phyloP scores from a whole-genome alignment of 2,113 vertebrate genomes.

The Prunella himalayana region DNA sequence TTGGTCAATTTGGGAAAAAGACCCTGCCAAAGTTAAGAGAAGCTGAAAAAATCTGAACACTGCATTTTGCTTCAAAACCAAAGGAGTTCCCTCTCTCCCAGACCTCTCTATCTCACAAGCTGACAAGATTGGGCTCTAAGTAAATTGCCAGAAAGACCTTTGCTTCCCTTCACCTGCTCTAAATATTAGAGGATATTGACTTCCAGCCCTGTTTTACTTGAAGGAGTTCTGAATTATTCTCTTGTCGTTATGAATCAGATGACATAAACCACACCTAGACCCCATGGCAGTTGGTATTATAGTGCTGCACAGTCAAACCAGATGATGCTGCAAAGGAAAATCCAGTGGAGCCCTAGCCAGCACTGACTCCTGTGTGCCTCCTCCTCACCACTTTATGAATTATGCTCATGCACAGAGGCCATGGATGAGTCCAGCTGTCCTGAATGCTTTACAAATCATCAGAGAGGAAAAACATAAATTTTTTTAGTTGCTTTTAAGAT shows the following conservation, averaged over 20 bases:
- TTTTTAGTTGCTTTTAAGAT: not conserved
- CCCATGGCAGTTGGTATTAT: not conserved
- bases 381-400: not conserved
- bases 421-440: not conserved
- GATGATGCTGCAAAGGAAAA: not conserved
- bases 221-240: constrained; percentile 22
- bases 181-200: constrained; percentile 14
- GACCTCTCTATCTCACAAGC: fast-evolving
- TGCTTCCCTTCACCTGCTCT: not conserved
- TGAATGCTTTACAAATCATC: not conserved
- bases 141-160: constrained; percentile 7
- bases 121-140: not conserved
- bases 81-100: not conserved
- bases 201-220: not conserved
- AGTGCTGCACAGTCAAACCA: not conserved
- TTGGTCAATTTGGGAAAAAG: not conserved
- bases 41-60: not conserved
- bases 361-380: not conserved
- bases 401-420: not conserved
- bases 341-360: not conserved
- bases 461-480: fast-evolving
- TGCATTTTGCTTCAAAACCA: not conserved
- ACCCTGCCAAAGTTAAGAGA: not conserved
- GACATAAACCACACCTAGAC: not conserved
- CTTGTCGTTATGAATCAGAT: not conserved